A percentile compares a stretch with the other conserved stretches of the same genome.
phyloP scores from a whole-genome alignment of 2,888 invertebrate genomes.

The Hedychridium roseum region DNA sequence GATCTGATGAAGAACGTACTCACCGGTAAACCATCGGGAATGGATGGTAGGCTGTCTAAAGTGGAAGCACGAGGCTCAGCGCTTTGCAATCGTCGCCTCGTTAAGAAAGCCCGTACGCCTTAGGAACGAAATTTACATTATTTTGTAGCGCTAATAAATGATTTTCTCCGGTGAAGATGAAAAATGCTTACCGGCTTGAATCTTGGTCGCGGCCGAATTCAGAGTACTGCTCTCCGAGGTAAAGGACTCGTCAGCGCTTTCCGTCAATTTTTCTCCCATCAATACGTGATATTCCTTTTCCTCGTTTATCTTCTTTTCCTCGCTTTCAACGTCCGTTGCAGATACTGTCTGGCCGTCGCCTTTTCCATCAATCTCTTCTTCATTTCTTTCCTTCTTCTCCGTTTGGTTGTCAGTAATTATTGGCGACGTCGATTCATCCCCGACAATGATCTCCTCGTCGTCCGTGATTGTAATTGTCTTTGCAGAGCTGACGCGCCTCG shows the following conservation, averaged over 20 bases:
- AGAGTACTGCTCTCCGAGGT: constrained; percentile 38
- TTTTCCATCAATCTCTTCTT: no score
- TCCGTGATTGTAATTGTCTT: no score
- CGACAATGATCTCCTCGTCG: no score
- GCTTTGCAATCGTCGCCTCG: constrained; percentile 41
- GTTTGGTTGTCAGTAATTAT: no score
- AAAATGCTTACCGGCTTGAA: constrained; percentile 47
- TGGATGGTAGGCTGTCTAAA: constrained; percentile 41
- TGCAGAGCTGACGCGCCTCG: constrained; percentile 30
- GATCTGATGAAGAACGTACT: constrained; percentile 20
- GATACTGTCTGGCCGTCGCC: no score
- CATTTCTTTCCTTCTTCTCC: no score
- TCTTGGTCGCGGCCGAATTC: constrained; percentile 45
- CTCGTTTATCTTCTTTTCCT: no score
- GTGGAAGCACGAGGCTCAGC: constrained; percentile 37
- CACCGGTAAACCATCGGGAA: constrained; percentile 43
- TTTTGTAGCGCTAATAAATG: background rate
- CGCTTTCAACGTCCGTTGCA: no score
- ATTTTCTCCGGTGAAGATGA: background rate
- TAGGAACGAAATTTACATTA: constrained; percentile 1
- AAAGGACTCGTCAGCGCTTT: constrained; percentile 22
- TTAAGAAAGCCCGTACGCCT: constrained; percentile 52
- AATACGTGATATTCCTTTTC: constrained; percentile 34
- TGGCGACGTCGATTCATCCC: no score
- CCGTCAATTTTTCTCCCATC: constrained; percentile 22